Percentiles rank a stretch among this genome's conserved stretches.
Conservation (phyloP, 92 coral and sea anemone species). For the Phenganax marumi region DNA sequence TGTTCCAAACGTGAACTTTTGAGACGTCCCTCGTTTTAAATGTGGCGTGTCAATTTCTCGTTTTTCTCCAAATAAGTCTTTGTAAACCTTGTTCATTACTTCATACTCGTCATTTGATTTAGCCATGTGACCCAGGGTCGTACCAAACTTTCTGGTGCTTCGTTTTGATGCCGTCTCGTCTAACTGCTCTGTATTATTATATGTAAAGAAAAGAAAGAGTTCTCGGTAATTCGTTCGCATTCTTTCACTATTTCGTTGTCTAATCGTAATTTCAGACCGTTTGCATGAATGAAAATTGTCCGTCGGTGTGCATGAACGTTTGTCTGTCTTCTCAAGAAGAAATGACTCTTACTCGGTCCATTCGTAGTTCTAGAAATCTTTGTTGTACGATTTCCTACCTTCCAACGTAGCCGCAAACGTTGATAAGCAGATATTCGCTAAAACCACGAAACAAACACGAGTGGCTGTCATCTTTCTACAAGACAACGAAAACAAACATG, state of each 20-base stretch:
- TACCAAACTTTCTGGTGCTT: background rate
- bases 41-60: background rate
- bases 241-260: too few species aligned
- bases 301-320: too few species aligned
- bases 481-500: background rate
- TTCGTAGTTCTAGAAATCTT: too few species aligned
- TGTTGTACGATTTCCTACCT: too few species aligned
- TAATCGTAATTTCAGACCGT: too few species aligned
- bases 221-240: too few species aligned
- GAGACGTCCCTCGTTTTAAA: background rate
- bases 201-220: background rate
- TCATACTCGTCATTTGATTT: background rate
- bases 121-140: constrained; percentile 1
- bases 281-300: too few species aligned
- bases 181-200: too few species aligned
- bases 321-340: too few species aligned
- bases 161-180: too few species aligned
- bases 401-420: background rate
- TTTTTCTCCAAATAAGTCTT: background rate
- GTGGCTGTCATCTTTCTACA: background rate
- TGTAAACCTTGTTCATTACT: background rate
- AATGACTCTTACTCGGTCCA: too few species aligned
- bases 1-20: constrained; percentile 4
- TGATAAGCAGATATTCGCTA: constrained; percentile 5
- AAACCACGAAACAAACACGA: background rate